Evolutionary conservation across 1,140 invertebrate genomes (phyloP), one percentile per base, ranked within the genome.

Genomic region (Leptonema lineaticorne): DNA sequence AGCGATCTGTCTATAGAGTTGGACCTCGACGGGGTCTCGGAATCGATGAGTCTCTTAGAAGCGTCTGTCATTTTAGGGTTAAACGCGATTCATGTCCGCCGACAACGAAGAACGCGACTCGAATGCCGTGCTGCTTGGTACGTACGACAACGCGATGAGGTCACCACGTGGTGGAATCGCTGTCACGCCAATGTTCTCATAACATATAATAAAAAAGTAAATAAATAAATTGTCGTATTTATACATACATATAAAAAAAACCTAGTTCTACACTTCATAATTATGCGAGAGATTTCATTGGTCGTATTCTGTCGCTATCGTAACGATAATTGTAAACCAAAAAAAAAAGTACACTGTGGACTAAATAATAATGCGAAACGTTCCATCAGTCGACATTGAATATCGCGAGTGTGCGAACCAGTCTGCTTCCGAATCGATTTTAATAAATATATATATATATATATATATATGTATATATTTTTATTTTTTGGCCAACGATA

Each of bases 31-130:
- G 16, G 33, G 27, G 26, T 68, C 66, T 20, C 41, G 1, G 46
- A 20, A 20, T 59, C 56, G 57, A 72, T 45, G 9, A 72, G 64
- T 33, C 70, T 67, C 29, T 26, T 41, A 16, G 68, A 67, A 33
- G 70, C 70, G 28, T 72, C 70, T 16, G 67, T 69, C 70, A 72
- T 72, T 7, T 27, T 16, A 41, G 37, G 37, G 9, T 11, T 11
- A 33, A 11, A 11, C 11, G 11, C 37, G 37, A 41, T 41, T n/a
- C 37, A 53, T 53, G 50, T 53, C 50, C 50, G 63, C 24, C 45
- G 16, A 24, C 22, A 29, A 33, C 64, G 48, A 11, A 46, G 60
- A 57, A 45, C 57, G 45, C 56, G 20, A 41, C 41, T 37, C 53
- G 30, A 56, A 48, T 59, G 45, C 33, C 45, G 53, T 22, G 28